phyloP scores from a whole-genome alignment of 2,797 vertebrate genomes.

The Oreochromis mossambicus region DNA sequence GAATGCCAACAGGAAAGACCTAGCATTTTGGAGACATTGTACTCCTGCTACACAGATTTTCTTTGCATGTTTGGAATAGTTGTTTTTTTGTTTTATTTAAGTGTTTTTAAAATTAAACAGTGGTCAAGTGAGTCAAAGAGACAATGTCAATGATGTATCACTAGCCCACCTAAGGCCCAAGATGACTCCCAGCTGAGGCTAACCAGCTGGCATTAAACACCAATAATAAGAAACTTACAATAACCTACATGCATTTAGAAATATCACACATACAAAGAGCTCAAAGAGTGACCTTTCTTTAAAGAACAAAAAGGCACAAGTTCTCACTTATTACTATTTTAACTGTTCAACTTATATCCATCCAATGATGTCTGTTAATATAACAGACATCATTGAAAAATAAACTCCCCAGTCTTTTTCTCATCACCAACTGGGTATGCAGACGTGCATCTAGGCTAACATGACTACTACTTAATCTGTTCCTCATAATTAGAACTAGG shows the following conservation, averaged over 20 bases:
- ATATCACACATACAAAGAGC: neutral
- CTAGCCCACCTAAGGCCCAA: neutral
- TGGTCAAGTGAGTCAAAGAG: neutral
- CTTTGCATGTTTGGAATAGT: neutral
- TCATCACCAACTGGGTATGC: neutral
- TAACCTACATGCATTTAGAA: neutral
- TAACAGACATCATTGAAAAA: neutral
- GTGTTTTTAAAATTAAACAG: neutral
- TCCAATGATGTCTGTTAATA: too few relatives aligned
- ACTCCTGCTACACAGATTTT: neutral
- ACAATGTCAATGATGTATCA: neutral
- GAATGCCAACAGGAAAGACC: neutral
- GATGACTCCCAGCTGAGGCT: neutral
- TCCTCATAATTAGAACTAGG: neutral
- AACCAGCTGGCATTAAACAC: neutral
- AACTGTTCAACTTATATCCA: neutral
- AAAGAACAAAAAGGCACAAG: neutral
- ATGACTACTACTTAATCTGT: neutral
- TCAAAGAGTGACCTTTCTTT: neutral
- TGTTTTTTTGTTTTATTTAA: rapidly evolving
- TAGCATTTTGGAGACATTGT: neutral
- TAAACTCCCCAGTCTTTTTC: neutral
- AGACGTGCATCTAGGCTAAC: neutral
- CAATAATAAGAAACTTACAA: neutral
- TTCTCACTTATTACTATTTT: neutral